Evolutionary conservation across 2,113 vertebrate genomes (phyloP).

Genomic region (Eubucco bourcierii): DNA sequence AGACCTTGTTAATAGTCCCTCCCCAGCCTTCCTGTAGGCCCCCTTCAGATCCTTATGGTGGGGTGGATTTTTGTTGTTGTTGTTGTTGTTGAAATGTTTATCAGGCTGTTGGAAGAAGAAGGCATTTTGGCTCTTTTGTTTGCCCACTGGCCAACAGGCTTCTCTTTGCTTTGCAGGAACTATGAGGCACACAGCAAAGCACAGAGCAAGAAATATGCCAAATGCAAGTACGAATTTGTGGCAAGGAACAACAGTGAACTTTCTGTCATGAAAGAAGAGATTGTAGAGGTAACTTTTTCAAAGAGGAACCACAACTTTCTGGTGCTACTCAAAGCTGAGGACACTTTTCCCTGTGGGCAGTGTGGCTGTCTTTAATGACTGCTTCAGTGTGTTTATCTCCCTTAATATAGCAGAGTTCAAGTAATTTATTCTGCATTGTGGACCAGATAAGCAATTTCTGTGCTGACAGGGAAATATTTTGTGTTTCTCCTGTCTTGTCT

Average conservation of each 20-base stretch:
- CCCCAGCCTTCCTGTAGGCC: too few species aligned
- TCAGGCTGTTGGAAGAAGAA: neutral
- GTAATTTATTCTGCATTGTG: neutral
- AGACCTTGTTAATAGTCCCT: too few species aligned
- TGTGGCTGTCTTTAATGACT: neutral
- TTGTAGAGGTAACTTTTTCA: conserved; percentile 85
- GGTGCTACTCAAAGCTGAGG: neutral
- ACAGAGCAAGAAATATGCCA: conserved; percentile 85
- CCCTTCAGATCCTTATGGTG: too few species aligned
- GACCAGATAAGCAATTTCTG: neutral
- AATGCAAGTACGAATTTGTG: conserved; percentile 93
- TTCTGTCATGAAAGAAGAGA: conserved; percentile 90
- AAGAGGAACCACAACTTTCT: neutral
- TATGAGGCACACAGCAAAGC: conserved; percentile 75
- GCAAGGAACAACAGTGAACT: conserved; percentile 94
- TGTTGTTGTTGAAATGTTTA: neutral
- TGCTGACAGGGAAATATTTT: neutral
- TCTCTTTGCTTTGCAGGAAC: conserved; percentile 73
- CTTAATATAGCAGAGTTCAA: neutral
- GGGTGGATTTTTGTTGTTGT: neutral
- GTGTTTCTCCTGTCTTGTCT: neutral
- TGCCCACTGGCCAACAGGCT: neutral
- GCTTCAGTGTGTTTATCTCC: neutral
- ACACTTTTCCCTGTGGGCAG: neutral
- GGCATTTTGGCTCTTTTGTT: neutral